Conservation (phyloP, 2,888 invertebrate species). For the Mechanitis mazaeus region DNA sequence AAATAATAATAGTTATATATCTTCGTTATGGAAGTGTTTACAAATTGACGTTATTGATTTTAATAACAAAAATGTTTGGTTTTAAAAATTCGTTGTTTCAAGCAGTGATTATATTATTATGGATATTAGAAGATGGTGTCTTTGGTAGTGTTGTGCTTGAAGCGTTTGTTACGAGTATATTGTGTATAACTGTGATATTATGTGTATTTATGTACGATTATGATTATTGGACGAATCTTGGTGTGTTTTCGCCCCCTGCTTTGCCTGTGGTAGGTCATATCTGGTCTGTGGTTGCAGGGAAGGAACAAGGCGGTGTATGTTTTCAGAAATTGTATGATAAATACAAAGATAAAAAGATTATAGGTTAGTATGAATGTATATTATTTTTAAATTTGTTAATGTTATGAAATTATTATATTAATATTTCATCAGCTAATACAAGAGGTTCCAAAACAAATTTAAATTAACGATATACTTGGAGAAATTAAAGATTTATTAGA, state of each 20-base stretch:
- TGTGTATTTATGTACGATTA: slow-evolving; percentile 61
- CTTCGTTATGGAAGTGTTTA: too few relatives aligned
- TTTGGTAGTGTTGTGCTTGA: slow-evolving; percentile 46
- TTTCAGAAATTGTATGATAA: slow-evolving; percentile 65
- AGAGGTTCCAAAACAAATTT: too few relatives aligned
- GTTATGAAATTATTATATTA: too few relatives aligned
- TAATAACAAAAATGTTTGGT: slow-evolving; percentile 54
- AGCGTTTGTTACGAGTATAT: slow-evolving; percentile 41
- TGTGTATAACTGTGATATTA: slow-evolving; percentile 38
- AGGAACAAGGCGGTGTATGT: slow-evolving; percentile 66
- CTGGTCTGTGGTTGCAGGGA: slow-evolving; percentile 54
- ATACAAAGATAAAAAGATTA: slow-evolving; percentile 52
- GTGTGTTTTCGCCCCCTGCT: slow-evolving; percentile 61
- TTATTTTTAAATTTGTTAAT: too few relatives aligned
- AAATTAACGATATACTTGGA: too few relatives aligned
- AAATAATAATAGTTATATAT: too few relatives aligned
- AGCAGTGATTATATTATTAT: slow-evolving; percentile 44
- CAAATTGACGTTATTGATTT: too few relatives aligned
- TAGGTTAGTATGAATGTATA: slow-evolving; percentile 47
- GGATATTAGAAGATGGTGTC: slow-evolving; percentile 51
- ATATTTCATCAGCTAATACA: too few relatives aligned
- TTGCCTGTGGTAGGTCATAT: slow-evolving; percentile 67
- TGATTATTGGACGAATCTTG: slow-evolving; percentile 60
- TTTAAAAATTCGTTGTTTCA: slow-evolving; percentile 53
- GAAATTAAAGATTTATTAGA: too few relatives aligned